Evolutionary conservation across 2,888 invertebrate species (phyloP), one percentile per base, ranked within the genome.

Genomic region (Mesopsocus fuscifrons): DNA sequence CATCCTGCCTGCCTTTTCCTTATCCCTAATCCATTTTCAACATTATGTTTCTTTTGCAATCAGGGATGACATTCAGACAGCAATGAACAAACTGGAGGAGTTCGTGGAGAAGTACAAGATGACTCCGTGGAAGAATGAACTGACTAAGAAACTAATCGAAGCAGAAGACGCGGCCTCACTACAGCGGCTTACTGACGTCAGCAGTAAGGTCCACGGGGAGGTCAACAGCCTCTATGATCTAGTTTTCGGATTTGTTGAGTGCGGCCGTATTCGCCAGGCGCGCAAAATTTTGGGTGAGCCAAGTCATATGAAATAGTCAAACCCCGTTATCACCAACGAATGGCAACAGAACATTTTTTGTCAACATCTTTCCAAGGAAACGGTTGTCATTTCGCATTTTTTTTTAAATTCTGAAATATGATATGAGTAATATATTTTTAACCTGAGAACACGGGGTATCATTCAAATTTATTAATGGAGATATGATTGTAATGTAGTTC

Each of bases 171-270:
- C 84, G 0, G 66, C 69, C 1, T 74, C 72, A 51, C 61, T 91
- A n/a, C 88, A 91, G 57, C 74, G 72, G 59, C 57, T 89, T 13
- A 82, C 87, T 1, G 87, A 89, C 59, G 62, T 84, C 11, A 78
- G 78, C 49, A 82, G 82, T 1, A 64, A 68, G 53, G 68, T 80
- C 30, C 76, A 82, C 49, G 87, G 87, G 3, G 85, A 89, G 63
- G 73, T 79, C 32, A 84, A 84, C 55, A 79, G 84, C 49, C 66
- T 89, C 3, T 79, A 82, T 52, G 85, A 88, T 57, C 65, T 91
- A 49, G 82, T 84, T 3, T 69, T 84, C 35, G 73, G 79, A 2
- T 89, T 89, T 56, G 69, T 89, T 2, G 85, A 88, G 55, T 80
- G 80, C 51, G 82, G 83, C 1, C 69, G 81, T 15, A 58, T 79